Evolutionary conservation across 2,888 invertebrate species (phyloP), one percentile per base, ranked within the genome.

Genomic region (Malachius bipustulatus): DNA sequence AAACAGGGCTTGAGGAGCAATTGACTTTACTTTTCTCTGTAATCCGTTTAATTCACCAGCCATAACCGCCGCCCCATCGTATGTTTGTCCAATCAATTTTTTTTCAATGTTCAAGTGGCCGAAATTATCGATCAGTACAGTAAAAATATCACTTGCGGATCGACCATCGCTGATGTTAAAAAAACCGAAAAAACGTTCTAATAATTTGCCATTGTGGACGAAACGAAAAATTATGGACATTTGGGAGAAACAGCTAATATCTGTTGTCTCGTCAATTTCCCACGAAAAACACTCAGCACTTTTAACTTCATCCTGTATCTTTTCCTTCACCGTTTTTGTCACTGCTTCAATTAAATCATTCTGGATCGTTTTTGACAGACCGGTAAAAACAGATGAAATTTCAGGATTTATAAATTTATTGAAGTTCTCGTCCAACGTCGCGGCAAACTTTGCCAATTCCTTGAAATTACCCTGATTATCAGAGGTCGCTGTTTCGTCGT

Each of bases 151-250:
- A 30, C 32, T 30, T 8, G 49, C 47, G 4, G 40, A 36, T 26
- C 45, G 36, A 26, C 50, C 40, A 8, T 34, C 38, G 36, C 45
- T 50, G 6, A 51, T 48, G 37, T 52, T 47, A 4, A 44, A 40
- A 36, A 49, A 54, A 6, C 47, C 42, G 27, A 52, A 28, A 49
- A 30, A 49, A 30, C 50, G 34, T 44, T 53, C 50, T 31, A 45
- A 36, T 3, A 41, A 15, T 13, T 29, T 14, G 14, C 34, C 34
- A 10, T 4, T 31, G 26, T 26, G 8, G n/a, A n/a, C n/a, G n/a
- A 24, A 28, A 14, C 28, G 28, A 28, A 34, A 9, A 14, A 34
- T 16, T 4, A 34, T 10, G 9, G 34, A 34, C 15, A 34, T 12
- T 14, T 34, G 26, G 16, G 28, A 15, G 16, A 34, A 34, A 15